These are phyloP conservation scores for Calameuta pallipes DNA, from an alignment of 2,888 invertebrate genomes.

Conservation along the genomic window DNA sequence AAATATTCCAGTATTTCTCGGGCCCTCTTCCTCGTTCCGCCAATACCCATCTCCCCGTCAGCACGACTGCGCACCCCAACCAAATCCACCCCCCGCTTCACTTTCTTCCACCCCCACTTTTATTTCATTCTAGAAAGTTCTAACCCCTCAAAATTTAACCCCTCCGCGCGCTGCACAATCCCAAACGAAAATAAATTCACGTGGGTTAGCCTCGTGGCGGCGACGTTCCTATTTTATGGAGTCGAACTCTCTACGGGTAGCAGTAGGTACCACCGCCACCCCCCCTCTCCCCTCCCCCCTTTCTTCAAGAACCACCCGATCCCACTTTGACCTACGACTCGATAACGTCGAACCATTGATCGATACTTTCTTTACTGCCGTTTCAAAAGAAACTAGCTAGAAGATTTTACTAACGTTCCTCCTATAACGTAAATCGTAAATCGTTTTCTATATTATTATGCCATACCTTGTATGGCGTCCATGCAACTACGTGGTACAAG, in stretches of 20 bases:
- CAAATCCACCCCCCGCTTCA: not conserved
- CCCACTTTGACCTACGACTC: not conserved
- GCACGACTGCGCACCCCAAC: not conserved
- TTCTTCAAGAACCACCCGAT: not conserved
- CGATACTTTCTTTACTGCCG: not conserved
- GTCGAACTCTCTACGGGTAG: not conserved
- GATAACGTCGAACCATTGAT: not conserved
- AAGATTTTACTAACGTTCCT: not conserved
- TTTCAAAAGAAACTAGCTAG: not conserved
- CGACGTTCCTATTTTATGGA: not conserved
- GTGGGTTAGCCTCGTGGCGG: not conserved
- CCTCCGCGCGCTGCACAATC: not conserved
- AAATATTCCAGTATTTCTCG: not conserved
- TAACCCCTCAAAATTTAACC: not conserved
- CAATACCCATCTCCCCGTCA: not conserved
- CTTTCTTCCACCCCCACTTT: not conserved
- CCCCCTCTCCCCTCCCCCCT: no score
- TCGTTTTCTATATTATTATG: not conserved
- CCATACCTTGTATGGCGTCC: not conserved
- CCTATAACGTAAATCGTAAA: not conserved
- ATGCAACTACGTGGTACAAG: not conserved
- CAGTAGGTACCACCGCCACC: not conserved
- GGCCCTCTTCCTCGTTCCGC: not conserved
- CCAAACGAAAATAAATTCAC: not conserved
- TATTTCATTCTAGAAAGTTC: not conserved